A percentile compares a stretch with the other conserved stretches of the same genome.
Evolutionary conservation across 2,888 invertebrate species (phyloP).

Genomic region (Ectobius pallidus): DNA sequence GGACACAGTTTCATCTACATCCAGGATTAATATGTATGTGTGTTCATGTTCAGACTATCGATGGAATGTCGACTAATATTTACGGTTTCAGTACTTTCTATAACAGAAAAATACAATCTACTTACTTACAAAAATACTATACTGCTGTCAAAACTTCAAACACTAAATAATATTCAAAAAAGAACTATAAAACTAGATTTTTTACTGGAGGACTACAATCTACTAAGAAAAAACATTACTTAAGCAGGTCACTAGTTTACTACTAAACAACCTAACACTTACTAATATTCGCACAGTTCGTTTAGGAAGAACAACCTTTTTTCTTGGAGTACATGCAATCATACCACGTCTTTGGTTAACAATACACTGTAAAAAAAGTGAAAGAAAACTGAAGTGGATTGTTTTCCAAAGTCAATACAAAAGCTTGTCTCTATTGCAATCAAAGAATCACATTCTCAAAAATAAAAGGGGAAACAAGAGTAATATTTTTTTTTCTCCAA

Average conservation of each 20-base stretch:
- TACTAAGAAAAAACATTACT: constrained; percentile 26
- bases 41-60: constrained; percentile 23
- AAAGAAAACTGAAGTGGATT: neutral
- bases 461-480: no score
- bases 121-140: constrained; percentile 42
- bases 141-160: constrained; percentile 37
- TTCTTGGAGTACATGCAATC: neutral
- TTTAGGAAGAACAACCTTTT: constrained; percentile 32
- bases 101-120: constrained; percentile 35
- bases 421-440: constrained; percentile 1
- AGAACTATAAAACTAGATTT: constrained; percentile 40
- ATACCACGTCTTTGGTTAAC: constrained; percentile 29
- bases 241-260: constrained; percentile 32
- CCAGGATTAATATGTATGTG: constrained; percentile 9
- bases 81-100: constrained; percentile 34
- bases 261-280: constrained; percentile 31
- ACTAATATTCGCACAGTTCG: constrained; percentile 34
- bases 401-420: constrained; percentile 3
- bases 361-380: neutral
- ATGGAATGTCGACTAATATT: constrained; percentile 43
- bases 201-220: constrained; percentile 24
- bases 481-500: neutral
- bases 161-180: constrained; percentile 36
- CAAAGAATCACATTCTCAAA: no score
- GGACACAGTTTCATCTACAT: constrained; percentile 1